These are phyloP conservation scores for Acromyrmex echinatior DNA, from an alignment of 1,140 invertebrate species.

Conservation along the genomic window DNA sequence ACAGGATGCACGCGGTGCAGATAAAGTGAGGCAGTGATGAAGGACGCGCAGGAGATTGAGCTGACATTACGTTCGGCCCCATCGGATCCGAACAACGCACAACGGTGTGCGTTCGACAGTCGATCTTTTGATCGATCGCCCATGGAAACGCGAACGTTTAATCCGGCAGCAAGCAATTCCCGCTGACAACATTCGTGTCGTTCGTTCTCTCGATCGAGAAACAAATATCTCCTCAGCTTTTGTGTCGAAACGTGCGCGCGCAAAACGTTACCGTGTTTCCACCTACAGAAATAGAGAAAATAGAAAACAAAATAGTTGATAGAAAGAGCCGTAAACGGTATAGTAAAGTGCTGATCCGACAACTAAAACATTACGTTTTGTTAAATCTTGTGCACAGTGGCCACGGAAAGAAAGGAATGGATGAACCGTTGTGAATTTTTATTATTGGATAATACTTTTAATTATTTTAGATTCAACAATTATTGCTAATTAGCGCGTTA, in stretches of 20 bases:
- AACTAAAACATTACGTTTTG: not conserved
- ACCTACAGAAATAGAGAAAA: not conserved
- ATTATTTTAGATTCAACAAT: not conserved
- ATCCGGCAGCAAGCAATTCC: conserved; percentile 73
- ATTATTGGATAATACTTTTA: not conserved
- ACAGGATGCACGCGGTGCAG: conserved; percentile 29
- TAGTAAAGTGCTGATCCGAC: not conserved
- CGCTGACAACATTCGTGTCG: conserved; percentile 35
- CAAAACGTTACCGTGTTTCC: conserved; percentile 12
- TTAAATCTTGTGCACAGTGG: not conserved
- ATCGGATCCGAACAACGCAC: conserved; percentile 59
- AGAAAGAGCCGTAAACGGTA: not conserved
- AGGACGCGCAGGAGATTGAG: conserved; percentile 44
- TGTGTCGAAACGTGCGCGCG: conserved; percentile 43
- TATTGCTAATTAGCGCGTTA: not conserved
- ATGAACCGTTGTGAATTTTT: not conserved
- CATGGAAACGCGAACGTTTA: conserved; percentile 75
- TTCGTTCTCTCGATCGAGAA: conserved; percentile 41
- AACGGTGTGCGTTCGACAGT: conserved; percentile 63
- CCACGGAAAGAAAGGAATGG: not conserved
- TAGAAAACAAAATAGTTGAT: not conserved
- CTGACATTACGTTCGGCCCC: conserved; percentile 61
- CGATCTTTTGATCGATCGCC: conserved; percentile 81
- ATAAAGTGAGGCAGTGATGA: conserved; percentile 59
- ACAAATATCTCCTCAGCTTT: conserved; percentile 51